Percentiles rank a stretch among this genome's conserved stretches.
Evolutionary conservation across 2,113 vertebrate genomes (phyloP).

Genomic region (Sclerurus mexicanus): DNA sequence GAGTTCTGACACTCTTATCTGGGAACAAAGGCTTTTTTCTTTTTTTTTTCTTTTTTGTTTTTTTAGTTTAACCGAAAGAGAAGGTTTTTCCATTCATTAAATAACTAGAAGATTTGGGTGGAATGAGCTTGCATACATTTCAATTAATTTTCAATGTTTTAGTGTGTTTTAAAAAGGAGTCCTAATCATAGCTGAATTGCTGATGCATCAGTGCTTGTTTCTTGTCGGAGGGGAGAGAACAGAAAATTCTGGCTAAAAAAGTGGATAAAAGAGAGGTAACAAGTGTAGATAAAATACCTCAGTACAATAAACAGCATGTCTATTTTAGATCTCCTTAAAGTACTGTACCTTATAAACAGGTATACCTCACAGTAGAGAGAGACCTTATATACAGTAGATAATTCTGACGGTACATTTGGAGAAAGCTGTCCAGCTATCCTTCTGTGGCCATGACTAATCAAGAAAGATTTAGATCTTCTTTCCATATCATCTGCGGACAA

Average conservation of each 20-base stretch:
- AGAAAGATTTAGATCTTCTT: neutral
- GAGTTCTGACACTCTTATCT: neutral
- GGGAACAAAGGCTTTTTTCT: neutral
- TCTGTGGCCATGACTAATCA: neutral
- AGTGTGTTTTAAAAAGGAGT: neutral
- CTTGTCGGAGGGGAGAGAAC: neutral
- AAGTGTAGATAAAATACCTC: neutral
- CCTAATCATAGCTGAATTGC: neutral
- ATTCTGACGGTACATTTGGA: neutral
- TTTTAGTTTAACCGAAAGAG: neutral
- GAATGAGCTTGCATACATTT: neutral
- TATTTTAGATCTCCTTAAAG: neutral
- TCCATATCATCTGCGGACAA: neutral
- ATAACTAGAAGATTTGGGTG: neutral
- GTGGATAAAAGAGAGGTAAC: neutral
- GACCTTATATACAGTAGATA: neutral
- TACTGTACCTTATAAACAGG: neutral
- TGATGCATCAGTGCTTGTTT: neutral
- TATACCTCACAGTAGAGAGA: neutral
- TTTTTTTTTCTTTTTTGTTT: too few species aligned
- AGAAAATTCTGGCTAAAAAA: neutral
- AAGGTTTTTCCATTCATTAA: neutral
- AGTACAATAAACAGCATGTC: neutral
- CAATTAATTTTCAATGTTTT: neutral
- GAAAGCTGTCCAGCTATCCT: neutral